Percentiles rank a stretch among this genome's conserved stretches.
Evolutionary conservation across 2,113 vertebrate genomes (phyloP).

Genomic region (Sapajus apella): DNA sequence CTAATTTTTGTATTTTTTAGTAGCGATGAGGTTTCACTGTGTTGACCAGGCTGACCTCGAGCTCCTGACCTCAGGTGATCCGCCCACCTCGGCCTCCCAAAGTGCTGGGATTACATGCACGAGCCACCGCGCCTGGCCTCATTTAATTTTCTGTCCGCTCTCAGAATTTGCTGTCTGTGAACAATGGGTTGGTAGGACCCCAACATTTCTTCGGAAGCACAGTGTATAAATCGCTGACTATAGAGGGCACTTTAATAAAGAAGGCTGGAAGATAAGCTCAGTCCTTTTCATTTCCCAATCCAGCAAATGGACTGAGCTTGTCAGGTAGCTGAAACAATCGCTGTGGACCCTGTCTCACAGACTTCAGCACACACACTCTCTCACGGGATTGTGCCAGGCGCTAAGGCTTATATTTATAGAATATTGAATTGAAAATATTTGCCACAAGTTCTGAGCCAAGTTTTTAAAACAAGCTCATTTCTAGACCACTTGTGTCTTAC

Average conservation of each 20-base stretch:
- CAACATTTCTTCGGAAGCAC: not conserved
- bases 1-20: no score
- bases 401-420: not conserved
- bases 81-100: no score
- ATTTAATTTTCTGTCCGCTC: not conserved
- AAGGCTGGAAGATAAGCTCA: not conserved
- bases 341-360: not conserved
- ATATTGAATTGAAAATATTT: constrained; percentile 18
- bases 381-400: not conserved
- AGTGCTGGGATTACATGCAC: no score
- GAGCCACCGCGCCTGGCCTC: no score
- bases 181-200: not conserved
- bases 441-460: not conserved
- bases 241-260: not conserved
- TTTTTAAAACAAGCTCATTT: not conserved
- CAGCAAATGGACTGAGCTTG: not conserved
- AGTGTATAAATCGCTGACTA: not conserved
- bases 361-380: not conserved
- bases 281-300: not conserved
- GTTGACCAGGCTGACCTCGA: no score
- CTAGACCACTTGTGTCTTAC: not conserved
- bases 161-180: not conserved
- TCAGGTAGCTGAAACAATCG: not conserved
- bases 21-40: no score
- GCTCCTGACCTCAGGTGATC: no score